These are phyloP conservation scores for Actias luna DNA, from an alignment of 2,888 invertebrate genomes.

Conservation along the genomic window DNA sequence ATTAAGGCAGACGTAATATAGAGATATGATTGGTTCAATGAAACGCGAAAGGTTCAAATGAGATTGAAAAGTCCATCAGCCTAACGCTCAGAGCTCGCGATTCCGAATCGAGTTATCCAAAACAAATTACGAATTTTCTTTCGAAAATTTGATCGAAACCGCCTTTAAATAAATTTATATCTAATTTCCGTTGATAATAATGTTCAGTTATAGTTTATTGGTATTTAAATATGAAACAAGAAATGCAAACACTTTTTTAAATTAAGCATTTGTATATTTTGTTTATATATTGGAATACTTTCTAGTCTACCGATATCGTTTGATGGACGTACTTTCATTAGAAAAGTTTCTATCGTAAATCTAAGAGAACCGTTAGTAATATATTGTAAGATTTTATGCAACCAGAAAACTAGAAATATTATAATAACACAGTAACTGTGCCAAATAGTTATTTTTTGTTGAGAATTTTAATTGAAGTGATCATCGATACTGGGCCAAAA, in stretches of 20 bases:
- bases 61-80: constrained; percentile 30
- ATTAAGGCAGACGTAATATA: background rate
- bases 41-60: constrained; percentile 13
- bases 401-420: too few relatives aligned
- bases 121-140: constrained; percentile 35
- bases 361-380: too few relatives aligned
- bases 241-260: background rate
- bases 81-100: constrained; percentile 27
- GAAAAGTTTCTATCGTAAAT: too few relatives aligned
- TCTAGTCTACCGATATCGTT: too few relatives aligned
- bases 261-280: background rate
- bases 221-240: background rate
- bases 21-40: constrained; percentile 22
- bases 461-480: too few relatives aligned
- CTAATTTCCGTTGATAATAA: background rate
- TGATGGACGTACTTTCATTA: too few relatives aligned
- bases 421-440: too few relatives aligned
- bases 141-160: constrained; percentile 19
- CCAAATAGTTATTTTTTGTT: too few relatives aligned
- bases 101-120: constrained; percentile 38
- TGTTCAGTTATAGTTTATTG: background rate
- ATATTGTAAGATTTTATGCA: too few relatives aligned
- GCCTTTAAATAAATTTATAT: constrained; percentile 27
- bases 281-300: too few relatives aligned
- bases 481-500: too few relatives aligned